Base-by-base conservation (phyloP, 2,888 invertebrate genomes). In the Caenorhabditis drosophilae region DNA sequence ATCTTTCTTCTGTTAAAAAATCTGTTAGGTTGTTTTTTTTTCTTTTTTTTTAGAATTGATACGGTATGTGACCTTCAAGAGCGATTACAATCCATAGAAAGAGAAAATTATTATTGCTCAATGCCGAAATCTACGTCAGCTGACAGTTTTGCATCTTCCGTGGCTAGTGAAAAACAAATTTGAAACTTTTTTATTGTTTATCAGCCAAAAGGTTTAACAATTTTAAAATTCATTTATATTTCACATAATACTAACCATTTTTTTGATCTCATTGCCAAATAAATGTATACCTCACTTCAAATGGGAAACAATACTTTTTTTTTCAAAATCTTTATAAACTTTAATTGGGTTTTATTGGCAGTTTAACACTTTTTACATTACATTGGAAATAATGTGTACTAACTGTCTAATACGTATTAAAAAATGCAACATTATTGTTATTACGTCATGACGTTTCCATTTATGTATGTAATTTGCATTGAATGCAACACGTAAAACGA, bases 71-170 rank as follows among this genome's bases (percentile, higher is more conserved):
- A 59, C 23, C 26, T 55, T 16, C 59, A 66, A 27, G 64, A 59
- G 18, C 34, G 44, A 15, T 42, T 66, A 7, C 64, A 66, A 31
- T 52, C 49, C 15, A 27, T 59, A 4, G 64, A 66, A 34, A 55
- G 64, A 0, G 51, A 66, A 23, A 66, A 66, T 50, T 66, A 59
- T 45, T 59, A 56, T 50, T 53, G 55, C 7, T 27, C 57, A 1
- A 55, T 64, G 0, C 54, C 64, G 2, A 64, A 64, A 34, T 64
- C 64, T 0, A 54, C 50, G 11, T 64, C 64, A 0, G 58, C 46
- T 0, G 64, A 64, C 11, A 64, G 64, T 44, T 64, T 45, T 27
- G n/a, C 44, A 27, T 45, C 44, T 6, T 22, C 23, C 4, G 42
- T 23, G 22, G 23, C 42, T 4, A 42, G 15, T 42, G 23, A 42